Conservation (phyloP, 2,888 invertebrate species). For the Papilio elwesi region DNA sequence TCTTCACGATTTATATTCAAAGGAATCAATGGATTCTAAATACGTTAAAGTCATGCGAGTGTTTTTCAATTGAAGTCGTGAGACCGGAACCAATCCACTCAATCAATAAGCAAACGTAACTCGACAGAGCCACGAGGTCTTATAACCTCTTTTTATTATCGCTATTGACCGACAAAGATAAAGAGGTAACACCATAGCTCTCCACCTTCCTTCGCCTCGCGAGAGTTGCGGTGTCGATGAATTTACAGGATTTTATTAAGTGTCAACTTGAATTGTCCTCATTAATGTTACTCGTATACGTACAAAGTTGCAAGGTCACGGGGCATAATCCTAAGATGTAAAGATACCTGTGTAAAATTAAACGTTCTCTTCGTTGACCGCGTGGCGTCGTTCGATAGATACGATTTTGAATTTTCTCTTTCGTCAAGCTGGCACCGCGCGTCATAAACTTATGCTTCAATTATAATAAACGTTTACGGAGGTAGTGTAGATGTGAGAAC, state of each 20-base stretch:
- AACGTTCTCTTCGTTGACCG: constrained; percentile 23
- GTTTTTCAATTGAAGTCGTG: constrained; percentile 39
- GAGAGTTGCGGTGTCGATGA: background rate
- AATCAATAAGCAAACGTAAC: constrained; percentile 41
- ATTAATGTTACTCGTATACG: background rate
- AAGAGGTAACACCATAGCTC: constrained; percentile 43
- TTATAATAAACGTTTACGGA: constrained; percentile 78
- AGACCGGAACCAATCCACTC: constrained; percentile 42
- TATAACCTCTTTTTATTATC: constrained; percentile 51
- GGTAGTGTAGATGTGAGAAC: constrained; percentile 72
- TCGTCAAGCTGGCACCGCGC: constrained; percentile 69
- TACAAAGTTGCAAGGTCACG: constrained; percentile 13
- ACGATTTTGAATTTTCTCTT: constrained; percentile 64
- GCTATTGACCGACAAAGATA: constrained; percentile 60
- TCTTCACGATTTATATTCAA: constrained; percentile 22
- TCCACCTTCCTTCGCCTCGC: constrained; percentile 20
- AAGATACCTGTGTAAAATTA: constrained; percentile 17
- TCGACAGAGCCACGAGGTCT: constrained; percentile 33
- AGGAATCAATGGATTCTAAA: constrained; percentile 19
- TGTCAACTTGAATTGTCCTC: background rate
- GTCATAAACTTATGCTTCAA: constrained; percentile 77
- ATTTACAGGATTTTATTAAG: background rate
- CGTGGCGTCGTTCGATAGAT: constrained; percentile 6
- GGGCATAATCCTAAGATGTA: background rate
- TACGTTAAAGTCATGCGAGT: constrained; percentile 24